Base-by-base conservation (phyloP, 2,888 invertebrate genomes). In the Diaperis boleti region DNA sequence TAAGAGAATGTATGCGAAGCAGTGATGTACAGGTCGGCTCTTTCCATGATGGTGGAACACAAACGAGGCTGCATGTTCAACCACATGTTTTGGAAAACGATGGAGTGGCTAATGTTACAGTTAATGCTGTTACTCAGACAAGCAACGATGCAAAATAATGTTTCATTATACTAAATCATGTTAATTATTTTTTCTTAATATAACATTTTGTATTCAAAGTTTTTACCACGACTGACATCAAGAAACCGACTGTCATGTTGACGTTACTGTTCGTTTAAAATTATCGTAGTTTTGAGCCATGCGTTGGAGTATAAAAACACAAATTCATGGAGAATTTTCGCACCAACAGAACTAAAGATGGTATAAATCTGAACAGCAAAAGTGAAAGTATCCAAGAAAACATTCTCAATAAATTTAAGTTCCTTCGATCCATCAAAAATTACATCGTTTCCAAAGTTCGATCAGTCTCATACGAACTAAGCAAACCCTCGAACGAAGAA, bases 51-150 rank as follows among this genome's bases (percentile, higher is more conserved):
- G 14, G 20, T 49, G 67, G 62, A 20, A 61, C 59, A 3, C 75
- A 76, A 68, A 76, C 76, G 0, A 52, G 54, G 41, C 42, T 76
- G 2, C 67, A 54, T 2, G 76, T 75, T 3, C 39, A 54, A 8
- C 76, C 76, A 4, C 70, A 72, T 54, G 54, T 75, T 26, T 61
- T 76, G 10, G 67, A 71, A 7, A 37, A 61, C n/a, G 69, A 70
- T 10, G 65, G 67, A 33, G 63, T 71, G n/a, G 76, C 75, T 10
- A 66, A 57, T 10, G 72, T 76, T n/a, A 59, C 47, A 18, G 50
- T 61, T 8, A 39, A 55, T 31, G 8, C 20, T 13, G 31, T 29
- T 4, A 67, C 70, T 33, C 39, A 70, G 11, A 60, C 67, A 42
- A 18, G 3, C 8, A 18, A 18, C 11, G 5, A 33, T 18, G 8